phyloP scores from a whole-genome alignment of 2,888 invertebrate genomes.

The Emmelina monodactyla region DNA sequence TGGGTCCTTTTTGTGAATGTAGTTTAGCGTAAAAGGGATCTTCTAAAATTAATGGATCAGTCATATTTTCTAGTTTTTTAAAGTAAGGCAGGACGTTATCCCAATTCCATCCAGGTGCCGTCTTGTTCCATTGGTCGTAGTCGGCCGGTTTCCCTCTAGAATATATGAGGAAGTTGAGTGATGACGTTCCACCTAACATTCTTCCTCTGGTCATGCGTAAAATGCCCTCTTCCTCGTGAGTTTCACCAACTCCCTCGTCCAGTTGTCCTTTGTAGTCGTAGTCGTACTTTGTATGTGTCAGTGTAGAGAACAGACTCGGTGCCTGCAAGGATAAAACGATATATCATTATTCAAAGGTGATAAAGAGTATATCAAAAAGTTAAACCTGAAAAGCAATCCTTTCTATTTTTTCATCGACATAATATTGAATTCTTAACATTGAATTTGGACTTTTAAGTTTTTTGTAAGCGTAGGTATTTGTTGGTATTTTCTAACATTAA shows the following conservation, averaged over 20 bases:
- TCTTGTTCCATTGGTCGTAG: conserved; percentile 23
- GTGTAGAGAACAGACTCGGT: conserved; percentile 21
- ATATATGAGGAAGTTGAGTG: conserved; percentile 25
- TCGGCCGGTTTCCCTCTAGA: conserved; percentile 25
- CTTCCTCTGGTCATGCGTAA: conserved; percentile 23
- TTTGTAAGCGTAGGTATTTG: too few species aligned
- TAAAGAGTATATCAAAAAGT: too few species aligned
- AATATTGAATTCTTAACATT: too few species aligned
- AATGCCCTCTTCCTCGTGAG: conserved; percentile 18
- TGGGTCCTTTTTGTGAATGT: conserved; percentile 25
- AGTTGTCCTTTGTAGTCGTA: conserved; percentile 23
- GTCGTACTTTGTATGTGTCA: conserved; percentile 22
- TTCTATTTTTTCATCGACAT: too few species aligned
- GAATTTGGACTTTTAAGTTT: too few species aligned
- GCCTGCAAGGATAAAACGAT: too few species aligned
- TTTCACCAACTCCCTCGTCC: conserved; percentile 20
- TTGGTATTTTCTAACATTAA: too few species aligned
- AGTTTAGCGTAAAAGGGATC: conserved; percentile 18
- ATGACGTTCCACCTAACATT: conserved; percentile 26
- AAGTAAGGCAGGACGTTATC: conserved; percentile 22
- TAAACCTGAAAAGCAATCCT: too few species aligned
- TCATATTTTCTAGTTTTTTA: conserved; percentile 26
- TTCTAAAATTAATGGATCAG: conserved; percentile 19
- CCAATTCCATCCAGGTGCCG: conserved; percentile 27
- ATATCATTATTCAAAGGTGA: too few species aligned